Evolutionary conservation across 2,888 invertebrate species (phyloP).

Genomic region (Rhagium mordax): DNA sequence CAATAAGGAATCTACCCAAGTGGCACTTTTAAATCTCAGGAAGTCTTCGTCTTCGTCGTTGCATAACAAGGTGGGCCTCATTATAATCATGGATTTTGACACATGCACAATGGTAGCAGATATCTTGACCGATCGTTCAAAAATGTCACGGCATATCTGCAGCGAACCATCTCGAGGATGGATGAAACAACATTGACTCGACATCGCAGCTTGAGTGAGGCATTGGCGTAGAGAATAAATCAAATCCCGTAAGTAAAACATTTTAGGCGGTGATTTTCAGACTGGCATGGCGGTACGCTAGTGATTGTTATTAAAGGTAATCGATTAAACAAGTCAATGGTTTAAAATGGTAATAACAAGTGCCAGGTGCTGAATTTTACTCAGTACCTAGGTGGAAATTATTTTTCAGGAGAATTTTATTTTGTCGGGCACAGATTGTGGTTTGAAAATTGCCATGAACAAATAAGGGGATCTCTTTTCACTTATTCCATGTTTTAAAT

Average conservation of each 20-base stretch:
- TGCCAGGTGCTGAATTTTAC: too few species aligned
- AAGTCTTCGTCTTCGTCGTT: constrained; percentile 29
- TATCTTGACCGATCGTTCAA: constrained; percentile 42
- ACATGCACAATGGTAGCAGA: constrained; percentile 29
- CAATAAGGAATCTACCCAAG: constrained; percentile 19
- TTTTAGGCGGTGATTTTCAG: neutral
- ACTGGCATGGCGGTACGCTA: neutral
- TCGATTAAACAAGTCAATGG: too few species aligned
- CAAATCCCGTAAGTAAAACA: neutral
- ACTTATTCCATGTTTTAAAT: too few species aligned
- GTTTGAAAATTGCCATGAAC: too few species aligned
- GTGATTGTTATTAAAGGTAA: too few species aligned
- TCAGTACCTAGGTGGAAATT: too few species aligned
- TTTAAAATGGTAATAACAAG: too few species aligned
- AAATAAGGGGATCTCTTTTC: too few species aligned
- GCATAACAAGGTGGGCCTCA: constrained; percentile 39
- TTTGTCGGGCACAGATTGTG: too few species aligned
- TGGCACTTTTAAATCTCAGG: constrained; percentile 9
- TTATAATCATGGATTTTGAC: constrained; percentile 34
- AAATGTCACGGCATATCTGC: constrained; percentile 36
- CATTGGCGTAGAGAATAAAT: neutral
- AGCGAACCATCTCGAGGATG: constrained; percentile 22
- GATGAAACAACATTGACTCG: constrained; percentile 16
- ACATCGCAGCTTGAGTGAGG: neutral
- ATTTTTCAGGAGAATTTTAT: too few species aligned